A percentile compares a stretch with the other conserved stretches of the same genome.
These are phyloP conservation scores for Heliopora coerulea DNA, from an alignment of 92 coral and sea anemone genomes.

Conservation along the genomic window DNA sequence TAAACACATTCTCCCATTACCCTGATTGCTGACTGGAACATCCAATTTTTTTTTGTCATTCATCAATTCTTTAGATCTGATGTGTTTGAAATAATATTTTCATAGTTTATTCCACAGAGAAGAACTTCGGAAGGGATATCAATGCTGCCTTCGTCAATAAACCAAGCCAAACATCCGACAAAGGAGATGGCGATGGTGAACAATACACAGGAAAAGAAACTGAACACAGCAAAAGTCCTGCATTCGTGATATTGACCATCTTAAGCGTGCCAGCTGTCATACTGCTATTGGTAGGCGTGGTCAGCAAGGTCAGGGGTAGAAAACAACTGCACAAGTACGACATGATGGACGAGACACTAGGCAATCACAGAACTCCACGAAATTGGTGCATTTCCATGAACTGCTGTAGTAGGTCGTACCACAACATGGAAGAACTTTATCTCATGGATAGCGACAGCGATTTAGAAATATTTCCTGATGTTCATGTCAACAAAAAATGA, in stretches of 20 bases:
- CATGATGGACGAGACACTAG: constrained; percentile 34
- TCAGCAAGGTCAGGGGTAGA: constrained; percentile 9
- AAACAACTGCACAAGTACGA: constrained; percentile 17
- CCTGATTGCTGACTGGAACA: no score
- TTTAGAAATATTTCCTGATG: constrained; percentile 29
- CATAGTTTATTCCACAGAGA: constrained; percentile 1
- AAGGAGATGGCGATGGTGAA: background rate
- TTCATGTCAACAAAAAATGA: background rate
- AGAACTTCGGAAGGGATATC: constrained; percentile 21
- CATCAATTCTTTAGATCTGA: no score
- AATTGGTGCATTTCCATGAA: constrained; percentile 91
- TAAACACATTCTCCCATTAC: no score
- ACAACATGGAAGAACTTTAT: constrained; percentile 36
- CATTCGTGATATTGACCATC: constrained; percentile 1
- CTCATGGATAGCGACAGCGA: constrained; percentile 45
- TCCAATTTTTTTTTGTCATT: no score
- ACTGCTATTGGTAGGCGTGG: constrained; percentile 24
- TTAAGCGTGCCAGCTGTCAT: constrained; percentile 19
- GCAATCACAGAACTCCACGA: constrained; percentile 37
- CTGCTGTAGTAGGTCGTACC: constrained; percentile 64
- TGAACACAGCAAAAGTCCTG: constrained; percentile 26
- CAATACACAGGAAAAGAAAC: background rate
- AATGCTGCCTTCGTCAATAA: background rate
- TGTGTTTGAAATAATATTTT: background rate
- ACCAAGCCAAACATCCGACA: constrained; percentile 4